A percentile compares a stretch with the other conserved stretches of the same genome.
Conservation (phyloP, 1,140 invertebrate genomes). For the Magallana angulata region DNA sequence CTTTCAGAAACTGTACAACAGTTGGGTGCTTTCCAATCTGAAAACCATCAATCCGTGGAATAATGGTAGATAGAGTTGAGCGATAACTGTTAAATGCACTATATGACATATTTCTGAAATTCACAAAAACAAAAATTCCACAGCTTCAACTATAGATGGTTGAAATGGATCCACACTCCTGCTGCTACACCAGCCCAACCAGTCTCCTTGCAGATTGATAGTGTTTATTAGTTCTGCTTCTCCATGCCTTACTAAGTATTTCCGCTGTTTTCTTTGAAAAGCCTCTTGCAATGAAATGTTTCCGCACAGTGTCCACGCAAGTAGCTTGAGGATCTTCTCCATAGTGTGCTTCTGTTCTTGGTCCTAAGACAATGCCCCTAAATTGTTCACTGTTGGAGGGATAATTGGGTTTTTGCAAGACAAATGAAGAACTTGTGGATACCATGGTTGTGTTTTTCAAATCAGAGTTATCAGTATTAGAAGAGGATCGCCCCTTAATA, state of each 20-base stretch:
- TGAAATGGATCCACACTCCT: not conserved
- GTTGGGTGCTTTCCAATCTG: not conserved
- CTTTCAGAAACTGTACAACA: not conserved
- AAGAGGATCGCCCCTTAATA: slow-evolving; percentile 35
- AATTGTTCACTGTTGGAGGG: not conserved
- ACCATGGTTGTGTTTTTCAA: slow-evolving; percentile 59
- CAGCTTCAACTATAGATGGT: not conserved
- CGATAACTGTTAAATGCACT: not conserved
- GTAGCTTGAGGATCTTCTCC: not conserved
- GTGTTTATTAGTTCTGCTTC: not conserved
- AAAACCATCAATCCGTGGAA: not conserved
- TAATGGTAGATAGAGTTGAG: not conserved
- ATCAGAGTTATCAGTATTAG: slow-evolving; percentile 50
- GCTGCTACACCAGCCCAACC: not conserved
- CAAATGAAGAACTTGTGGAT: slow-evolving; percentile 33
- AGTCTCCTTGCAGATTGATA: not conserved
- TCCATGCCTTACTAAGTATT: not conserved
- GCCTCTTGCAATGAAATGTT: not conserved
- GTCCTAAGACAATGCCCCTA: not conserved
- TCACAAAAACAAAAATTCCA: not conserved
- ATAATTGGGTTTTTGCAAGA: slow-evolving; percentile 7
- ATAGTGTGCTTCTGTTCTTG: not conserved
- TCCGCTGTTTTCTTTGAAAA: not conserved
- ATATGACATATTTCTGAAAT: not conserved
- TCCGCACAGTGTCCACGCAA: not conserved